phyloP scores from a whole-genome alignment of 92 coral and sea anemone species.

The Zoanthus sociatus region DNA sequence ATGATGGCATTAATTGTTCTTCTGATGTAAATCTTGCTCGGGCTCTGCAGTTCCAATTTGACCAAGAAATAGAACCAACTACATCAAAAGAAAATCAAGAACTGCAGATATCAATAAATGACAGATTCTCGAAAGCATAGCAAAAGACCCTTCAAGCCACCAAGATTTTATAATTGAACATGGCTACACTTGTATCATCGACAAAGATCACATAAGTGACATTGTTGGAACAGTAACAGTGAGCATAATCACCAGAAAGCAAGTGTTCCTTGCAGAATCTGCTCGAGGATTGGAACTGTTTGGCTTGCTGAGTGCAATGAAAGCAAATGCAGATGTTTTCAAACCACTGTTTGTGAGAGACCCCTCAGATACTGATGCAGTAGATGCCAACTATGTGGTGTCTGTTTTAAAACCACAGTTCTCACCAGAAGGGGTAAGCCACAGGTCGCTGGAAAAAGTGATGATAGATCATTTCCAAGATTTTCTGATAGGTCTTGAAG shows the following conservation, averaged over 20 bases:
- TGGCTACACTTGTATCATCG: constrained; percentile 31
- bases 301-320: constrained; percentile 39
- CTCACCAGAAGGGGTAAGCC: constrained; percentile 56
- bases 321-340: not conserved
- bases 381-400: constrained; percentile 74
- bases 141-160: constrained; percentile 43
- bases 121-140: constrained; percentile 23
- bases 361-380: constrained; percentile 29
- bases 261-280: constrained; percentile 47
- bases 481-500: constrained; percentile 9
- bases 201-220: constrained; percentile 19
- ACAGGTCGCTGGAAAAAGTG: not conserved
- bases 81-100: not conserved
- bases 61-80: too few relatives aligned
- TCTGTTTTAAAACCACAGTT: constrained; percentile 64
- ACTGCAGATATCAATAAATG: not conserved
- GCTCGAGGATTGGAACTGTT: constrained; percentile 51
- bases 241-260: constrained; percentile 42
- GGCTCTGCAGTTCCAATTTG: too few relatives aligned
- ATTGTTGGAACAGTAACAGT: constrained; percentile 58
- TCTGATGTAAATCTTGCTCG: too few relatives aligned
- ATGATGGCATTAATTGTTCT: too few relatives aligned
- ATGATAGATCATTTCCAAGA: constrained; percentile 39
- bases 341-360: constrained; percentile 46
- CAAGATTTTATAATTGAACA: constrained; percentile 42